Conservation (phyloP, 2,797 vertebrate genomes). For the Champsocephalus gunnari region DNA sequence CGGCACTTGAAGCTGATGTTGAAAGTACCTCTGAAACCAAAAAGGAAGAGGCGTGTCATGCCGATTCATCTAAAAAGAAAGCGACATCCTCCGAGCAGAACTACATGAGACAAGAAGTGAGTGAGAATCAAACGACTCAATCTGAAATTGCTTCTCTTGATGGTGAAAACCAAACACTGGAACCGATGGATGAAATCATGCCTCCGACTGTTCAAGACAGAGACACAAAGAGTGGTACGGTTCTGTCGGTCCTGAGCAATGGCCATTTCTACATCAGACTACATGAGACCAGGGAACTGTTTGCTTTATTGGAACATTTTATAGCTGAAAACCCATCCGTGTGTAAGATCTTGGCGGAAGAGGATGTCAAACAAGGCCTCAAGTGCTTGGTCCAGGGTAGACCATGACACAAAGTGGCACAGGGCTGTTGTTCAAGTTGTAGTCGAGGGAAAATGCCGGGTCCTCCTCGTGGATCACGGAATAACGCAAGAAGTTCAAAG, state of each 20-base stretch:
- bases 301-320: slow-evolving; percentile 64
- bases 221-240: slow-evolving; percentile 74
- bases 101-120: not conserved
- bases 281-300: slow-evolving; percentile 56
- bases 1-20: slow-evolving; percentile 5
- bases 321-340: slow-evolving; percentile 68
- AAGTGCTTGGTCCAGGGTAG: slow-evolving; percentile 81
- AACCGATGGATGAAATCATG: slow-evolving; percentile 19
- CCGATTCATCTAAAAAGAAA: slow-evolving; percentile 3
- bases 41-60: slow-evolving; percentile 5
- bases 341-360: slow-evolving; percentile 47
- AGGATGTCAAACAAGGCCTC: slow-evolving; percentile 78
- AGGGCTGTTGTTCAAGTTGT: slow-evolving; percentile 78
- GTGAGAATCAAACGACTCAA: not conserved
- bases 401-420: slow-evolving; percentile 73
- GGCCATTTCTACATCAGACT: slow-evolving; percentile 83
- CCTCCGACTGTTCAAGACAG: slow-evolving; percentile 64
- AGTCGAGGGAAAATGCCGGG: slow-evolving; percentile 63
- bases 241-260: slow-evolving; percentile 74
- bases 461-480: slow-evolving; percentile 85
- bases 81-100: slow-evolving; percentile 10
- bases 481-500: slow-evolving; percentile 70
- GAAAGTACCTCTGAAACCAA: slow-evolving; percentile 5
- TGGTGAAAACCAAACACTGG: not conserved
- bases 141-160: not conserved